Percentiles rank a stretch among this genome's conserved stretches.
Evolutionary conservation across 2,888 invertebrate genomes (phyloP).

Genomic region (Drosophila barbarae): DNA sequence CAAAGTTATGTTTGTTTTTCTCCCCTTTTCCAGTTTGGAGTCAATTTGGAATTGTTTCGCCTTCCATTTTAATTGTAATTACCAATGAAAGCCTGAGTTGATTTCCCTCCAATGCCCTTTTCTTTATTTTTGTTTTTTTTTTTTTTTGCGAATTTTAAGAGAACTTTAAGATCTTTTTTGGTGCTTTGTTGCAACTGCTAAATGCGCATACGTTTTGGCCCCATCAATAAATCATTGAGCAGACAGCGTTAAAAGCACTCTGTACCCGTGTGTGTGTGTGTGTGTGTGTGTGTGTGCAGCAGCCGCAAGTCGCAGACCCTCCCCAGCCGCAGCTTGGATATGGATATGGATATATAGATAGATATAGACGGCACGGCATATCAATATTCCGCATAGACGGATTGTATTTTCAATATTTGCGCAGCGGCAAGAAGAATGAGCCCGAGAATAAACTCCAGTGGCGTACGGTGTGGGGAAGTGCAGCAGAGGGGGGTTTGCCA

Average conservation of each 20-base stretch:
- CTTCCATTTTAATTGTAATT: constrained; percentile 19
- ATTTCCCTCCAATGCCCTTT: neutral
- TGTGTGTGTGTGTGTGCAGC: constrained; percentile 26
- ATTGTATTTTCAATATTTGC: constrained; percentile 74
- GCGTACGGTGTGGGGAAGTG: neutral
- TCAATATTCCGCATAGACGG: constrained; percentile 71
- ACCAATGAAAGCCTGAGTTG: constrained; percentile 8
- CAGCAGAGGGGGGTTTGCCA: neutral
- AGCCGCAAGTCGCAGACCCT: constrained; percentile 29
- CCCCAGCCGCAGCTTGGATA: constrained; percentile 19
- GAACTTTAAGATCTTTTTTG: constrained; percentile 35
- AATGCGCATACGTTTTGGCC: constrained; percentile 54
- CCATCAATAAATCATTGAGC: constrained; percentile 70
- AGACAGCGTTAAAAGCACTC: constrained; percentile 71
- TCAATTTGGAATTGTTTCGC: constrained; percentile 21
- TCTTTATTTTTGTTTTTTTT: neutral
- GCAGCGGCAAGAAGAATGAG: constrained; percentile 53
- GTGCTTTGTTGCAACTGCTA: constrained; percentile 39
- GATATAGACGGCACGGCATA: constrained; percentile 60
- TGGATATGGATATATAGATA: constrained; percentile 29
- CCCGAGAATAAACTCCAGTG: constrained; percentile 25
- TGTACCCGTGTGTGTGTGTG: constrained; percentile 13
- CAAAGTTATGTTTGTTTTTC: constrained; percentile 21
- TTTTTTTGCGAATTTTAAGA: neutral
- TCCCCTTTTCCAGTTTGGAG: neutral